phyloP scores from a whole-genome alignment of 2,797 vertebrate species.

The Pseudochirops corinnae region DNA sequence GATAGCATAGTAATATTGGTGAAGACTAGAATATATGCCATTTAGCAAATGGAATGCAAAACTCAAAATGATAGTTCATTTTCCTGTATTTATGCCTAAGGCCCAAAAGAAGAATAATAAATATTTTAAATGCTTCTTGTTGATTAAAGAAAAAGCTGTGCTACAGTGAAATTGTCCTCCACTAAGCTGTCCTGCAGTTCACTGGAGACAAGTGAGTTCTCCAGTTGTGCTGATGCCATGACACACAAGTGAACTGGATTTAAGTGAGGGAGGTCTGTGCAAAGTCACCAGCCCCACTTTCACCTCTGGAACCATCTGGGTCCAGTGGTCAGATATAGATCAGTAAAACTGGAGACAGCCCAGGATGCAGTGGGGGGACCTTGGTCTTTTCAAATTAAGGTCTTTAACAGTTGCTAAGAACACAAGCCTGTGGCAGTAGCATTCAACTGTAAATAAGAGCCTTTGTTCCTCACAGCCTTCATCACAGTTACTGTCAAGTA shows the following conservation, averaged over 20 bases:
- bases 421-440: not conserved
- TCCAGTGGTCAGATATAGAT: too few relatives aligned
- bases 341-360: too few relatives aligned
- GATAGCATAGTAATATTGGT: not conserved
- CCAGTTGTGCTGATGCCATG: not conserved
- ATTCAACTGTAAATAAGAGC: not conserved
- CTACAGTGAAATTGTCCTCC: not conserved
- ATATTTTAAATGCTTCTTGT: not conserved
- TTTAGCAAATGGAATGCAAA: not conserved
- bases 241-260: too few relatives aligned
- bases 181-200: not conserved
- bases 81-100: not conserved
- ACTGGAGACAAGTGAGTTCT: not conserved
- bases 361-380: too few relatives aligned
- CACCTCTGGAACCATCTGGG: too few relatives aligned
- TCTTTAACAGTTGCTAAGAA: not conserved
- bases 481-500: not conserved
- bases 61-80: constrained; percentile 1
- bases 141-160: constrained; percentile 23
- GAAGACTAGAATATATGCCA: not conserved
- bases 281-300: too few relatives aligned
- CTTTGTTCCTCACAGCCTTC: not conserved
- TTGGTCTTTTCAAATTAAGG: too few relatives aligned
- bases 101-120: not conserved
- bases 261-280: too few relatives aligned